Conservation (phyloP, 2,113 vertebrate genomes). For the Lynx canadensis region DNA sequence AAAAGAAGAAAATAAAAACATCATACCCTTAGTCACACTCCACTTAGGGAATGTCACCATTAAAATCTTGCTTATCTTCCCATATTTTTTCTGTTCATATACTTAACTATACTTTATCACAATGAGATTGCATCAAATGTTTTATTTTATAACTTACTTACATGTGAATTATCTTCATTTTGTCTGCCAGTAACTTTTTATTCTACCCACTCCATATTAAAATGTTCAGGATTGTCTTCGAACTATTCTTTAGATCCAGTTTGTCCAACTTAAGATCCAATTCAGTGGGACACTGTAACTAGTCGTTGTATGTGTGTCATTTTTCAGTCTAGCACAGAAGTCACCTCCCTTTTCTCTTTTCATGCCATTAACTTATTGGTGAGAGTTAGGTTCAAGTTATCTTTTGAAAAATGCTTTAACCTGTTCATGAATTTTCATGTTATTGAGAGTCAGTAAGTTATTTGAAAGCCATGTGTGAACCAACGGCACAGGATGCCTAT, state of each 20-base stretch:
- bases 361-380: background rate
- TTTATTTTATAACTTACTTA: background rate
- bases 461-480: conserved; percentile 39
- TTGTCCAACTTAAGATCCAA: background rate
- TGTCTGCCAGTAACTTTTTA: background rate
- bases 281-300: background rate
- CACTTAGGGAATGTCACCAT: background rate
- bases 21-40: background rate
- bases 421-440: background rate
- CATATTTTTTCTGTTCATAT: background rate
- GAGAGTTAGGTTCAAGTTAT: background rate
- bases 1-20: background rate
- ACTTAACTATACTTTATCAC: background rate
- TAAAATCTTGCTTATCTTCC: background rate
- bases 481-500: background rate
- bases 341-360: background rate
- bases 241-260: background rate
- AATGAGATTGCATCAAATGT: background rate
- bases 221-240: background rate
- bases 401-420: background rate
- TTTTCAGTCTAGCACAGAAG: background rate
- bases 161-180: background rate
- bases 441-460: conserved; percentile 38
- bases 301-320: background rate
- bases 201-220: background rate